Evolutionary conservation across 2,888 invertebrate genomes (phyloP), one percentile per base, ranked within the genome.

Genomic region (Agonopterix heracliana): DNA sequence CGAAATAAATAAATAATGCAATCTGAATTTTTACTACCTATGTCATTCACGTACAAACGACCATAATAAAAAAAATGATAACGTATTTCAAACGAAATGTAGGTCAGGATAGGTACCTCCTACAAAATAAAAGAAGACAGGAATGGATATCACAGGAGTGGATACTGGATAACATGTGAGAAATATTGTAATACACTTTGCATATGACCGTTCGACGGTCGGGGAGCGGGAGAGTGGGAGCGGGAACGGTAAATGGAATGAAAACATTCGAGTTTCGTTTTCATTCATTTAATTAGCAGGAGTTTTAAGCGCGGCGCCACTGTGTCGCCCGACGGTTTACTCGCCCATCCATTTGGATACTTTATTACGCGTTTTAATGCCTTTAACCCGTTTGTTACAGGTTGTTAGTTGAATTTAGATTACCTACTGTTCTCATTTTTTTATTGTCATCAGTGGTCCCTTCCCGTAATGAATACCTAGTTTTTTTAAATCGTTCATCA

Each of bases 211-310:
- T 74, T 65, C 72, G 63, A 59, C 55, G 9, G 38, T n/a, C 10
- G 55, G 65, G 61, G 63, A 66, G 66, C n/a, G 66, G 66, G 68
- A 67, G 66, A 68, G 74, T 74, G 73, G 75, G 66, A 68, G 74
- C 74, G 73, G 75, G 68, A 71, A 78, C 70, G 74, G 74, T 74
- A 82, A 86, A 85, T 85, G 81, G 78, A 86, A 85, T 77, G 82
- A 85, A 86, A 87, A 85, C 84, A 85, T 81, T 76, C 58, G 76
- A 81, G 83, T 81, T 86, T 82, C 81, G 74, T 83, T 86, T 85
- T 86, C 82, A 83, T 84, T 81, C 74, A 80, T 84, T 84, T 82
- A 85, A 86, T 86, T 87, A 86, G 81, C 61, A 59, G 59, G 76
- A 78, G 79, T 81, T 83, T 82, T 72, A 81, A 78, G 68, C 73